Base-by-base conservation (phyloP, 2,113 vertebrate species). In the Turdus rufiventris region DNA sequence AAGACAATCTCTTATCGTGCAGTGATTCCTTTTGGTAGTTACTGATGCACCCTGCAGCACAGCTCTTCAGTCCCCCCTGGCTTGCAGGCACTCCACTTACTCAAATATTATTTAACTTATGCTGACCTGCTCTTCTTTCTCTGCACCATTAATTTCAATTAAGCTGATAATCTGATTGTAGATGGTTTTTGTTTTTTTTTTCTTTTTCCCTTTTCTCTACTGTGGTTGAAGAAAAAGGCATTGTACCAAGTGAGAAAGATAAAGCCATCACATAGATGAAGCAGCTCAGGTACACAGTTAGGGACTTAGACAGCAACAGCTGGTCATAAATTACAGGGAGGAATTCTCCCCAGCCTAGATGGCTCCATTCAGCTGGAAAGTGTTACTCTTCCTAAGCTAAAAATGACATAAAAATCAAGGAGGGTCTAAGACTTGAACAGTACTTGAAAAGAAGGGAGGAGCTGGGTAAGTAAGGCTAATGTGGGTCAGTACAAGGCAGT, bases 351-450 rank as follows among this genome's bases (percentile, higher is more conserved):
- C 78, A 70, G 7, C 25, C 72, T 83, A 20, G 56, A 60, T 63
- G 48, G 33, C 43, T 93, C 72, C 67, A 90, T 88, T 96, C 88
- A 93, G 38, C 63, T 60, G 81, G 33, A 77, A 96, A 95, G 29
- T 10, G 14, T 54, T 50, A 21, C 33, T 50, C 38, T 85, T 83
- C 50, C 6, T 14, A 88, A 93, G 75, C 50, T 80, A 74, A 93
- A 94, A 95, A 83, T 90, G 51, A 43, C 60, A 58, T 23, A 88
- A 95, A 93, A 95, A 80, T 80, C 91, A 83, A 94, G 86, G 25
- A 4, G 14, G 29, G 48, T 6, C 68, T 65, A 67, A 91, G 88
- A 92, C 88, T 77, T 89, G 84, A 88, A 60, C 51, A 56, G 33
- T 51, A 29, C 53, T 91, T 89, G 72, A 88, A 92, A 74, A 43